Conservation (phyloP, 2,888 invertebrate genomes). For the Mycalesis mineus region DNA sequence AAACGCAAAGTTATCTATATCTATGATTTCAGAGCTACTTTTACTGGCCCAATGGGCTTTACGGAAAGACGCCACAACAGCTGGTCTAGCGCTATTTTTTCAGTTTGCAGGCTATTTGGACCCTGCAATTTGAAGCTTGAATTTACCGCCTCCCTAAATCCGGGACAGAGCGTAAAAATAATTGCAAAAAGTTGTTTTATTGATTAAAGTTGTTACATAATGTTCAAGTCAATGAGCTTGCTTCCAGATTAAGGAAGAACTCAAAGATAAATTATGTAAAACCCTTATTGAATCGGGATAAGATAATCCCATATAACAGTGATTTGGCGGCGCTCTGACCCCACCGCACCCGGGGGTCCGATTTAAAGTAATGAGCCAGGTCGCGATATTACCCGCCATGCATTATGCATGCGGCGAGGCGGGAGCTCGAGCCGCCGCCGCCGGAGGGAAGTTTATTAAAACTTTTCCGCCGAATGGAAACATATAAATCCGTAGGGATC, state of each 20-base stretch:
- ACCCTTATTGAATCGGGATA: not conserved
- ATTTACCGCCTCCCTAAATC: too few relatives aligned
- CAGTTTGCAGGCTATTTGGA: too few relatives aligned
- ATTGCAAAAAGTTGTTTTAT: too few relatives aligned
- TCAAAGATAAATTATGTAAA: not conserved
- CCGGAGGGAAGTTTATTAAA: slow-evolving; percentile 10
- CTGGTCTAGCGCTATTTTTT: too few relatives aligned
- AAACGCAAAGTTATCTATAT: too few relatives aligned
- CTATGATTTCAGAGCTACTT: too few relatives aligned
- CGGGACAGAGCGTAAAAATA: too few relatives aligned
- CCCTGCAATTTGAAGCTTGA: too few relatives aligned
- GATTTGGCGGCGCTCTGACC: not conserved
- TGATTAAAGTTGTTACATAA: too few relatives aligned
- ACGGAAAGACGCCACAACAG: too few relatives aligned
- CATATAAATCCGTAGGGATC: slow-evolving; percentile 2
- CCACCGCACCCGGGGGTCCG: slow-evolving; percentile 1
- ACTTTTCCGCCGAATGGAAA: not conserved
- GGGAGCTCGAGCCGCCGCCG: not conserved
- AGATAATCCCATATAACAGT: not conserved
- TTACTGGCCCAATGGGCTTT: too few relatives aligned
- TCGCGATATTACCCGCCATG: slow-evolving; percentile 36
- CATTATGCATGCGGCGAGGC: slow-evolving; percentile 50
- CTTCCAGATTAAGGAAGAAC: not conserved
- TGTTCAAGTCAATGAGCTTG: not conserved
- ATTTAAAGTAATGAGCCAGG: not conserved